phyloP scores from a whole-genome alignment of 2,888 invertebrate genomes.

The Eledona agricola region DNA sequence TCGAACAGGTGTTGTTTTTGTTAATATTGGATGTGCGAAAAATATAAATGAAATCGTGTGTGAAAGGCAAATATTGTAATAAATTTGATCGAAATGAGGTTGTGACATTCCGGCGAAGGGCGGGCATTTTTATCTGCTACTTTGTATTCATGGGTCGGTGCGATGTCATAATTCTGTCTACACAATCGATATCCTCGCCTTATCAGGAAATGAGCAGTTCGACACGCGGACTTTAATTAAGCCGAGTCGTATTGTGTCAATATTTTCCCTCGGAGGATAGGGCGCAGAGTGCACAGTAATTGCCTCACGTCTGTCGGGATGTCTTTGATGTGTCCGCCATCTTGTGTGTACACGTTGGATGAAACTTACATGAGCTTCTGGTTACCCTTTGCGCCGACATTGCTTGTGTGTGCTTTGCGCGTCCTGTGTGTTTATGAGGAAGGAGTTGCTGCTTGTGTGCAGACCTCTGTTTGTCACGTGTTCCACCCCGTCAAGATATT shows the following conservation, averaged over 20 bases:
- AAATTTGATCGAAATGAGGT: too few relatives aligned
- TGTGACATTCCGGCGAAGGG: slow-evolving; percentile 45
- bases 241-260: slow-evolving; percentile 47
- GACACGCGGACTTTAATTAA: slow-evolving; percentile 56
- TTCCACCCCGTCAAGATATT: slow-evolving; percentile 38
- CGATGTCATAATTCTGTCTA: slow-evolving; percentile 62
- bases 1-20: neutral
- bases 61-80: too few relatives aligned
- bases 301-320: slow-evolving; percentile 57
- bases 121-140: slow-evolving; percentile 62
- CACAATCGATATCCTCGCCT: slow-evolving; percentile 58
- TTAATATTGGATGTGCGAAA: neutral
- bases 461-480: slow-evolving; percentile 41
- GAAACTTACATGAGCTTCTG: slow-evolving; percentile 62
- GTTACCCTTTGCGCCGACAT: slow-evolving; percentile 55
- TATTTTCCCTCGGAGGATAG: slow-evolving; percentile 41
- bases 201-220: slow-evolving; percentile 61
- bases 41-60: too few relatives aligned
- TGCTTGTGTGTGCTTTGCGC: slow-evolving; percentile 45
- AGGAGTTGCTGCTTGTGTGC: slow-evolving; percentile 44
- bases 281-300: slow-evolving; percentile 55
- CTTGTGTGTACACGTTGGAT: slow-evolving; percentile 60
- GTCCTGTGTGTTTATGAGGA: slow-evolving; percentile 42
- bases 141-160: slow-evolving; percentile 63
- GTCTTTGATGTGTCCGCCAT: slow-evolving; percentile 61